Evolutionary conservation across 2,797 vertebrate species (phyloP), one percentile per base, ranked within the genome.

Genomic region (Nannoperca australis): DNA sequence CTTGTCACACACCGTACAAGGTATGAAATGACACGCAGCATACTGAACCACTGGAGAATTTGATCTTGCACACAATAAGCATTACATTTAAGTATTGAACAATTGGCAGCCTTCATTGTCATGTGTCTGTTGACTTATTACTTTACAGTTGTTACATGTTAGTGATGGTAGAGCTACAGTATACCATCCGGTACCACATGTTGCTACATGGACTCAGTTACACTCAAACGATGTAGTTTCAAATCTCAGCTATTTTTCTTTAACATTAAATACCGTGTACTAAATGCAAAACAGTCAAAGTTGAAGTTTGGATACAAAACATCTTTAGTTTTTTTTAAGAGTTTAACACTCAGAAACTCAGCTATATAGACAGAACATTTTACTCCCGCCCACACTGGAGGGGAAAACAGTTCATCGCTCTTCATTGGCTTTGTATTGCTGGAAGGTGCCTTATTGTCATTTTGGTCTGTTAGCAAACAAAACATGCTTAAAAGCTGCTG

Each of bases 21-120:
- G 10, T 64, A 49, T 64, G 59, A 62, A 89, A 86, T 88, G 75
- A 87, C 78, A 79, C 73, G 68, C 64, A 60, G 40, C 70, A 60
- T 24, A 11, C 36, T 55, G 78, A 84, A 61, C 14, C 65, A 40
- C 60, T n/a, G n/a, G 69, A 67, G 10, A 47, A 56, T 89, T 63
- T 66, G 30, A 84, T 87, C 73, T 54, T 58, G 13, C 51, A 40
- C 32, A 63, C 6, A 49, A 15, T 20, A 58, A 17, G 12, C 22
- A 24, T 56, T 59, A 13, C 36, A 20, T 80, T 65, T 20, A 60
- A 53, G 58, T 40, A 27, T 45, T 17, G 50, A 55, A 73, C 38
- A 53, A 3, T 34, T 40, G 42, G 47, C 22, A n/a, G 73, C 20
- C 7, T 51, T 51, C 36, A 17, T 34, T 22, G 45, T 36, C 18